These are phyloP conservation scores for Hydrochoerus hydrochaeris DNA, from an alignment of 2,113 vertebrate genomes.

Conservation along the genomic window DNA sequence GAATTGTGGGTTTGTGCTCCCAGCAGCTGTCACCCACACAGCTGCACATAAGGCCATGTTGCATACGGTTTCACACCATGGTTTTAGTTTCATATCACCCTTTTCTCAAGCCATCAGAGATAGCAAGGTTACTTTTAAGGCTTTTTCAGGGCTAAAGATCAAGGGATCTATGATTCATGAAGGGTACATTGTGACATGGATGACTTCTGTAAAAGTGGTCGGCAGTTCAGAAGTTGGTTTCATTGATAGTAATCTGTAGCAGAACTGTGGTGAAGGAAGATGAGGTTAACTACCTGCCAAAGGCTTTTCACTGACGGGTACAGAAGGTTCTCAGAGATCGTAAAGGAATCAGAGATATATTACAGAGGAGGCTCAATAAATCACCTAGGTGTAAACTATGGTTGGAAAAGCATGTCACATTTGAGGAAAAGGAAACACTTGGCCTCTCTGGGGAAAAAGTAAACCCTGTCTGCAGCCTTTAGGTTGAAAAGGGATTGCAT, in stretches of 20 bases:
- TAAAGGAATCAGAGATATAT: constrained; percentile 59
- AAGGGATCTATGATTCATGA: constrained; percentile 38
- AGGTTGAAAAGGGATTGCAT: constrained; percentile 12
- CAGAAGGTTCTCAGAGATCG: constrained; percentile 17
- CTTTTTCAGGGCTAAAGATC: constrained; percentile 15
- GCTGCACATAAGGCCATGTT: background rate
- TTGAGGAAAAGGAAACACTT: constrained; percentile 24
- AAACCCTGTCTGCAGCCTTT: background rate
- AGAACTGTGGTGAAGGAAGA: constrained; percentile 54
- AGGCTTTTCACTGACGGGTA: constrained; percentile 62
- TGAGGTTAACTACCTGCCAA: constrained; percentile 71
- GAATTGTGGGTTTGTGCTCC: background rate
- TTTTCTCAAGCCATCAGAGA: background rate
- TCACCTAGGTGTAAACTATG: constrained; percentile 45
- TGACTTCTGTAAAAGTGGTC: constrained; percentile 35
- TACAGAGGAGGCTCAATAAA: constrained; percentile 61
- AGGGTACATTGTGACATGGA: constrained; percentile 38
- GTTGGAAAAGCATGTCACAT: background rate
- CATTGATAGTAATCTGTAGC: constrained; percentile 47
- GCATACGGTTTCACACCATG: background rate
- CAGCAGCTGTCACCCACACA: background rate
- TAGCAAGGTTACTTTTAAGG: constrained; percentile 23
- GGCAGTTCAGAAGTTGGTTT: constrained; percentile 51
- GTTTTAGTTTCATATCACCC: background rate
- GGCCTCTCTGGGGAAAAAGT: background rate